Percentiles rank a stretch among this genome's conserved stretches.
Conservation (phyloP, 2,888 invertebrate species). For the Hypselothyrea guttata region DNA sequence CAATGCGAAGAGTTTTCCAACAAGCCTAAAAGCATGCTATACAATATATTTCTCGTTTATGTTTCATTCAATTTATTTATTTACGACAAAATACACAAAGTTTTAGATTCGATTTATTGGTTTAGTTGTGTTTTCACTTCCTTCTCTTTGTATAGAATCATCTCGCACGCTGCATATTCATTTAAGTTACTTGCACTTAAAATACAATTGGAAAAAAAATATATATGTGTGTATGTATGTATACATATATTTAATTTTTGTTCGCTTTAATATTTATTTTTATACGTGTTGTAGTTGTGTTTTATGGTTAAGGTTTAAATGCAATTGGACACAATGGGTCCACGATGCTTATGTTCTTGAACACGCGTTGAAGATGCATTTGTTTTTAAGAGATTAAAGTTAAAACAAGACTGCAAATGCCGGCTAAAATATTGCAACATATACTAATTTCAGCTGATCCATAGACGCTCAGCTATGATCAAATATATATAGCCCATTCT, state of each 20-base stretch:
- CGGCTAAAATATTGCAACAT: too few species aligned
- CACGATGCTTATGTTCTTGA: too few species aligned
- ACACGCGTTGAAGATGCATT: too few species aligned
- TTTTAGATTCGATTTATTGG: conserved; percentile 64
- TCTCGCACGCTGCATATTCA: conserved; percentile 35
- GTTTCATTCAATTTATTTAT: conserved; percentile 62
- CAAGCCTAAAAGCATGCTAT: too few species aligned
- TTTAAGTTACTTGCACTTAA: conserved; percentile 59
- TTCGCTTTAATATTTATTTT: conserved; percentile 11
- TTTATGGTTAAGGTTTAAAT: conserved; percentile 11
- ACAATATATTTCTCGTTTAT: too few species aligned
- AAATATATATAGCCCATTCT: too few species aligned
- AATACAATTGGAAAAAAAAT: conserved; percentile 63
- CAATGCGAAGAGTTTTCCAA: too few species aligned
- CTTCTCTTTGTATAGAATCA: conserved; percentile 27
- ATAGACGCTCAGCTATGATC: not conserved
- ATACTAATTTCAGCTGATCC: too few species aligned
- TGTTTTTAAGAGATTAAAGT: not conserved
- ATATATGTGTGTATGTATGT: conserved; percentile 26
- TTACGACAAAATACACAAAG: conserved; percentile 76
- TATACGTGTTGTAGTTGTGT: conserved; percentile 13
- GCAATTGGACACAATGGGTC: too few species aligned
- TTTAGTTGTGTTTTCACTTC: conserved; percentile 39
- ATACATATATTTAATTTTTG: conserved; percentile 11
- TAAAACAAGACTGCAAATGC: conserved; percentile 4